Base-by-base conservation (phyloP, 2,888 invertebrate species). In the Drosophila greeni region DNA sequence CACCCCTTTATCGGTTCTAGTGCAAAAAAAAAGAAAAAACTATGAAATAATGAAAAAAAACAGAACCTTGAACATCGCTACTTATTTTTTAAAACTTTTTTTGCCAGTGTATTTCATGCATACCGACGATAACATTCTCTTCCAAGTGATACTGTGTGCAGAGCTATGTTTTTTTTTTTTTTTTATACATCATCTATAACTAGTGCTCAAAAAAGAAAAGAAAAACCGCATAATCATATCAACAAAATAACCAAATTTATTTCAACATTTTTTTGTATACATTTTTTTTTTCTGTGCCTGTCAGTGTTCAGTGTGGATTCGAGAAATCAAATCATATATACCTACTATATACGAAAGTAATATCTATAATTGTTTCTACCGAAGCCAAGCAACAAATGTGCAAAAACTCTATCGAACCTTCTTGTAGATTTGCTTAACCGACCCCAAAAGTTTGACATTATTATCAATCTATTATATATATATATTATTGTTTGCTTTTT, bases 1-100 rank as follows among this genome's bases (percentile, higher is more conserved):
- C 77, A 79, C 75, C 79, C 79, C 79, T 54, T 83, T 83, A 81
- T 79, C 84, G 79, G 79, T 79, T 81, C 68, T 42, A 53, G 59
- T 78, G 70, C 59, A 65, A 49, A 34, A 33, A 60, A 65, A 49
- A 34, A 33, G 60, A 62, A 52, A 48, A 45, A 29, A 53, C 34
- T 20, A 39, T 20, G 14, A 20, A 48, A n/a, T 37, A 51, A 33
- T 39, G 34, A 34, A 24, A 24, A 16, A 29, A 42, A 42, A 42
- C 42, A 26, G 23, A 39, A 39, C 12, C 36, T 40, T 24, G 47
- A 62, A 23, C 45, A 42, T 26, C 61, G 52, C 58, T 55, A 51
- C 53, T 36, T 42, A 23, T 33, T 57, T 31, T 54, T 60, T 59
- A 8, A 2, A 45, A 54, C 26, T 53, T 65, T 66, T 66, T 66